A percentile compares a stretch with the other conserved stretches of the same genome.
phyloP scores from a whole-genome alignment of 2,113 vertebrate genomes.

The Barbus barbus region DNA sequence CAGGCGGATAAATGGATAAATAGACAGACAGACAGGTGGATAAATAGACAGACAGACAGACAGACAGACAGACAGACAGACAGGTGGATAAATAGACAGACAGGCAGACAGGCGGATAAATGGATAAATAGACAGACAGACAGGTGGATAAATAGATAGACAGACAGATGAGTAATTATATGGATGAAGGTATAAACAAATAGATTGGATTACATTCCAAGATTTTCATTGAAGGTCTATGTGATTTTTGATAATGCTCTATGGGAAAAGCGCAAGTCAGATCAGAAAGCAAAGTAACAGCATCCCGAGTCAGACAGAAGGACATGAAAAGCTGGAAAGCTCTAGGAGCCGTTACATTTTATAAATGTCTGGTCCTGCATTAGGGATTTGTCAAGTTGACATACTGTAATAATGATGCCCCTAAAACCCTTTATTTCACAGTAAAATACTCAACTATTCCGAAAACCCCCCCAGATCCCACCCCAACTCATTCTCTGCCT shows the following conservation, averaged over 20 bases:
- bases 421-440: slow-evolving; percentile 19
- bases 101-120: too few relatives aligned
- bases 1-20: too few relatives aligned
- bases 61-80: too few relatives aligned
- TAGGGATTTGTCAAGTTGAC: slow-evolving; percentile 11
- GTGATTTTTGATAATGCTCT: neutral
- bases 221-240: neutral
- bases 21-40: too few relatives aligned
- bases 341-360: neutral
- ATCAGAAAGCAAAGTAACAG: neutral
- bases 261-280: neutral
- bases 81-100: too few relatives aligned
- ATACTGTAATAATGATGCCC: slow-evolving; percentile 1
- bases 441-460: slow-evolving; percentile 1
- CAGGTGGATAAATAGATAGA: too few relatives aligned
- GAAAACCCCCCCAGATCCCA: neutral
- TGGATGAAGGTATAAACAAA: neutral
- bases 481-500: neutral
- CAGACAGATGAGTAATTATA: too few relatives aligned
- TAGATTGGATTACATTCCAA: neutral
- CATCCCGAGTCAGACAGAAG: neutral
- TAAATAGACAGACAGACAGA: too few relatives aligned
- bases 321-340: neutral
- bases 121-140: too few relatives aligned
- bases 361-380: neutral